These are phyloP conservation scores for Philhelius pedissequus DNA, from an alignment of 2,888 invertebrate genomes.

Conservation along the genomic window DNA sequence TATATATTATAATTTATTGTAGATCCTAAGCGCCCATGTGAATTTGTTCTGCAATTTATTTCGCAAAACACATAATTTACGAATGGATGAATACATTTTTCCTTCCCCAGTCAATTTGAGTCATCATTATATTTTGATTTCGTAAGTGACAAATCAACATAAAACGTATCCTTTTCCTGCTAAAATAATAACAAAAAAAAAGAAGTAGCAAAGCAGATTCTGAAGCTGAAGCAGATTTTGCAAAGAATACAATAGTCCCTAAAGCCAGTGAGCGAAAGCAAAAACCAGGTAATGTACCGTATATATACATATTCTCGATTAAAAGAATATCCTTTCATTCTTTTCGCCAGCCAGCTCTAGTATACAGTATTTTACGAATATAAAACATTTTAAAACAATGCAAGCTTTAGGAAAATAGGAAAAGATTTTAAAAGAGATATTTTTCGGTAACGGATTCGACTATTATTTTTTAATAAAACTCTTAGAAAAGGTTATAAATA, in stretches of 20 bases:
- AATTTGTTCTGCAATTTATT: not conserved
- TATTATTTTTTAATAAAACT: no score
- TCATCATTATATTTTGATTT: not conserved
- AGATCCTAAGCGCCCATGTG: no score
- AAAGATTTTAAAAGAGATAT: no score
- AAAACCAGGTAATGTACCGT: conserved; percentile 13
- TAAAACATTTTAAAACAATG: no score
- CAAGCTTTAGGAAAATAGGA: no score
- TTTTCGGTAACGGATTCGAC: no score
- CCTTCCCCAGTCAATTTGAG: not conserved
- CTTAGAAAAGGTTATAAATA: no score
- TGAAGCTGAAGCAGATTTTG: not conserved
- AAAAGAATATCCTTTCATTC: conserved; percentile 46
- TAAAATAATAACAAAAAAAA: conserved; percentile 1
- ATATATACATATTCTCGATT: conserved; percentile 44
- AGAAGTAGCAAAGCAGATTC: conserved; percentile 10
- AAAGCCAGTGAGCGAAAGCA: conserved; percentile 5
- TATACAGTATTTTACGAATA: no score
- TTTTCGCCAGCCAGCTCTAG: not conserved
- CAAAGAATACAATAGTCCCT: not conserved
- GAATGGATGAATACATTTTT: not conserved
- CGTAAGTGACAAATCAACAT: conserved; percentile 12
- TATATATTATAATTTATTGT: no score
- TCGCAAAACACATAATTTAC: not conserved
- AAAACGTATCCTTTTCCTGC: not conserved